Evolutionary conservation across 2,888 invertebrate genomes (phyloP), one percentile per base, ranked within the genome.

Genomic region (Heteromyza rotundicornis): DNA sequence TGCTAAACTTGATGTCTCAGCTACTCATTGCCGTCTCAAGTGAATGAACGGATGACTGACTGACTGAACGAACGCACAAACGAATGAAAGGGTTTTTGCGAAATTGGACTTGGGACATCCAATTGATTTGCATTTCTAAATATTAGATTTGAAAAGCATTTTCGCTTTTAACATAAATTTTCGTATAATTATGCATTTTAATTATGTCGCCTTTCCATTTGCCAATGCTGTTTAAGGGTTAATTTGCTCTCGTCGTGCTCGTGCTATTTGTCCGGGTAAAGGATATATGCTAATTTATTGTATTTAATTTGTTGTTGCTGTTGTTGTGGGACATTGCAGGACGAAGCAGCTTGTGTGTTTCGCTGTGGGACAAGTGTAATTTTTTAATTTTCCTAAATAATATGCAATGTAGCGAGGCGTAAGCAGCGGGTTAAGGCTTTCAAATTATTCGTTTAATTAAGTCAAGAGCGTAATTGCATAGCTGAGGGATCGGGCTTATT

Each of bases 121-220:
- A 72, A 75, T 75, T 78, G 78, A 75, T 75, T 75, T 75, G 75
- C 75, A 75, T 75, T 77, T n/a, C n/a, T n/a, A n/a, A n/a, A n/a
- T n/a, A n/a, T n/a, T n/a, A n/a, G n/a, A n/a, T n/a, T n/a, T n/a
- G n/a, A n/a, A n/a, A n/a, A 71, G 72, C 77, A 74, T 74, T 76
- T 73, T 76, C 76, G 68, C 63, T 62, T 64, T 64, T 60, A 32
- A 74, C 72, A 67, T 76, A 75, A 75, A 76, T 75, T 77, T 75
- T 72, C 76, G 71, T 74, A 80, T 78, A 78, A 80, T 78, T 78
- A 80, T 78, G 80, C 80, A 79, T 80, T 78, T 78, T 80, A 78
- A 78, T 78, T 79, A 80, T 75, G 76, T 71, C 67, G 23, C 20
- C 40, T 40, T n/a, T n/a, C n/a, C n/a, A n/a, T n/a, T n/a, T n/a